Evolutionary conservation across 1,140 invertebrate genomes (phyloP), one percentile per base, ranked within the genome.

Genomic region (Nephila pilipes): DNA sequence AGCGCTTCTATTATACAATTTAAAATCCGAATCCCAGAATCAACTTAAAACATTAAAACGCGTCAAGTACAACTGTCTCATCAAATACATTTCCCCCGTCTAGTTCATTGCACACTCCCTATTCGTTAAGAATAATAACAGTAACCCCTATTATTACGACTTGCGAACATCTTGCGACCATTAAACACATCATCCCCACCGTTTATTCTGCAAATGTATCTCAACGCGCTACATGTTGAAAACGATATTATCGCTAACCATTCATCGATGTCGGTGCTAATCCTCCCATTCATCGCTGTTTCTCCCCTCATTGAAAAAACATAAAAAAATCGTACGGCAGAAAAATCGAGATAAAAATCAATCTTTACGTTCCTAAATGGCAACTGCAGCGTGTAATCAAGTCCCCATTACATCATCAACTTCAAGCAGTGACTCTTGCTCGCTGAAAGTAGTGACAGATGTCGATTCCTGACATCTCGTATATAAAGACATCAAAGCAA

Each of bases 401-500:
- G 65, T 79, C 29, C 63, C 38, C 85, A 88, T 88, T 88, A 69
- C 63, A 54, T 29, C 85, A 75, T 75, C 69, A 75, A 75, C 32
- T 75, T 75, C 58, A 29, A 85, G 57, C 85, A 85, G 57, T 32
- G 83, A 32, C 57, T 75, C 29, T 29, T 5, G 69, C 20, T 75
- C 46, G 69, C 57, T 60, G 55, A n/a, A 87, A 20, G 25, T 58
- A 90, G 88, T 90, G 88, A 90, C 88, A 90, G 88, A 90, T 90
- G 65, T 90, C 88, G 65, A 80, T 80, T 90, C 36, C 25, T 87
- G 55, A 90, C 88, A 22, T 75, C 36, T 58, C 69, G 32, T 32
- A 10, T 80, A 90, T 90, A 58, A 81, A 90, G 88, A 90, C 88
- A 90, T 90, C 88, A 90, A 55, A 29, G 88, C 88, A 90, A 90